Base-by-base conservation (phyloP, 1,140 invertebrate species). In the Drosophila kikkawai region DNA sequence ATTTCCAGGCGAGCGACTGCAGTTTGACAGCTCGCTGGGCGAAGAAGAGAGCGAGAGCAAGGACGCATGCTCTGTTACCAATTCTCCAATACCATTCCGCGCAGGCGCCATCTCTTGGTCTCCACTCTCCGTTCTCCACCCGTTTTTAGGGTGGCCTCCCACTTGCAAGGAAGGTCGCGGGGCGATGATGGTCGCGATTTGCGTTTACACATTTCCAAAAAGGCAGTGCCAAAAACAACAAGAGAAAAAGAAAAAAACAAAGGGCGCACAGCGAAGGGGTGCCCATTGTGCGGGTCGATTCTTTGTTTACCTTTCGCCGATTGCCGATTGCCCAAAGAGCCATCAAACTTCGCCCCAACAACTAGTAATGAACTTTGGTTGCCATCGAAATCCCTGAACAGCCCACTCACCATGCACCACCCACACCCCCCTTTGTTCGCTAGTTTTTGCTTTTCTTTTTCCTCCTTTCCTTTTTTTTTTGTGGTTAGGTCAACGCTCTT, bases 221-320 rank as follows among this genome's bases (percentile, higher is more conserved):
- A 75, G 64, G 67, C 67, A 64, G 65, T 81, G 50, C 51, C 64
- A 80, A 79, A 80, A 73, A 63, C 63, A 80, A 56, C 36, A 56
- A 5, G 15, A 11, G 34, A n/a, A 19, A 12, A 19, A 19, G 17
- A 36, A 13, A 13, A 22, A n/a, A 56, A 39, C 13, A 39, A 56
- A 69, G 50, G 71, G 44, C 53, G 5, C 36, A 22, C 17, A n/a
- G 8, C 36, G 58, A 29, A 47, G 64, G 55, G 29, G 17, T 37
- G 32, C 53, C 51, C 53, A 56, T 51, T 79, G 41, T 53, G 37
- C 47, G 64, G 75, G 68, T 66, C 82, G 70, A 87, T 83, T 79
- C 86, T 80, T 87, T 87, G 84, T 87, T 87, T 87, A 86, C 83
- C 70, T 86, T 86, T 86, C 63, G 58, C 48, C 79, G 66, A 80